Base-by-base conservation (phyloP, 1,140 invertebrate species). In the Drosophila rufa region DNA sequence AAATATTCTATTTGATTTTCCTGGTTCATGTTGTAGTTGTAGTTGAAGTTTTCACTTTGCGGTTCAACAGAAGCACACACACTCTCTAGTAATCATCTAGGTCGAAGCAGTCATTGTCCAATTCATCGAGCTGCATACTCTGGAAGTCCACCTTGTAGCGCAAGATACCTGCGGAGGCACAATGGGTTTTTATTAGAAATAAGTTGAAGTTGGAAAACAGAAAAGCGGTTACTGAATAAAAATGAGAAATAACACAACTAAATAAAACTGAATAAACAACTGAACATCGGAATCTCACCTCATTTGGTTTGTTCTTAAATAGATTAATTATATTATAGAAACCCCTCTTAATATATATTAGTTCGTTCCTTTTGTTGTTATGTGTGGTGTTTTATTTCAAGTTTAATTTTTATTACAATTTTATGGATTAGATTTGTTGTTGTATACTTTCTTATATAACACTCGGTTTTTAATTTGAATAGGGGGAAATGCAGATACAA, bases 91-190 rank as follows among this genome's bases (percentile, higher is more conserved):
- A 99, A 93, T 99, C 98, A 93, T 99, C 98, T 93, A 98, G 94
- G 94, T 99, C 97, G 93, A 96, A 97, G 80, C 96, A 94, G 80
- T 97, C 96, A 91, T 97, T 94, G 80, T 97, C 96, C 87, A 96
- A 94, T 57, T 98, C 97, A 84, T 98, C 96, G 83, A 97, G 94
- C 93, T 99, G 98, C 95, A 99, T 96, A 93, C 96, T 97, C 93
- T 99, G 98, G 95, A 99, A 98, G 94, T 99, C 99, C 80, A 99
- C 98, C 94, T 99, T 98, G 95, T 99, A 99, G 76, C 99, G 97
- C 82, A 99, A 96, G 89, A 99, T 96, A 93, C 85, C 85, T 89
- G 68, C 3, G 56, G 27, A 51, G 19, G 22, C 38, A 45, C 1
- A 58, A 42, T 15, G 19, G 3, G 57, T n/a, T 45, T 11, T 22